phyloP scores from a whole-genome alignment of 1,140 invertebrate genomes.

The Meteorus sp. region DNA sequence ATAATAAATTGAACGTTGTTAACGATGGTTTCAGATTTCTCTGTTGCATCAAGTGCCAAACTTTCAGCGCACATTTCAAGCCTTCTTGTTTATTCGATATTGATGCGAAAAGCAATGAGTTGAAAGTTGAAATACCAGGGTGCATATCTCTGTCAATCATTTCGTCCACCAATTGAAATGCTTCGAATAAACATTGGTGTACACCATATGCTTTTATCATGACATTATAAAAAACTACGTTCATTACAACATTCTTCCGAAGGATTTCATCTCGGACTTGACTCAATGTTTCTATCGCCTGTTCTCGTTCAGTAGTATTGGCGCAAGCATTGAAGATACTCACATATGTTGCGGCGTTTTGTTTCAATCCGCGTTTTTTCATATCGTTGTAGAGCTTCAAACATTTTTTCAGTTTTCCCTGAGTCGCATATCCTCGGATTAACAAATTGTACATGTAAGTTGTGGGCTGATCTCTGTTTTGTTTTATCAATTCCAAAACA shows the following conservation, averaged over 20 bases:
- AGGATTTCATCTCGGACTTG: conserved; percentile 69
- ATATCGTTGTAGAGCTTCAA: conserved; percentile 81
- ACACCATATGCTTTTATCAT: conserved; percentile 90
- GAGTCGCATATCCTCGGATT: conserved; percentile 75
- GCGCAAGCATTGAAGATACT: conserved; percentile 87
- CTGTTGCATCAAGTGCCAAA: conserved; percentile 82
- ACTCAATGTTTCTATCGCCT: conserved; percentile 59
- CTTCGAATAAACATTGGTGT: conserved; percentile 73
- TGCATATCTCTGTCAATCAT: conserved; percentile 70
- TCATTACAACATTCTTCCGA: conserved; percentile 69
- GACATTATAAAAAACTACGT: conserved; percentile 79
- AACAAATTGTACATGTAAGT: conserved; percentile 79
- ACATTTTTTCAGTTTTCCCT: conserved; percentile 82
- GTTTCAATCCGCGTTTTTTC: conserved; percentile 72
- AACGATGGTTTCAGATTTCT: conserved; percentile 68
- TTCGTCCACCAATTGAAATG: conserved; percentile 83
- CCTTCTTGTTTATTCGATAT: conserved; percentile 77
- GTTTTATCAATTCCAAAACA: conserved; percentile 75
- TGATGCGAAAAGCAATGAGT: conserved; percentile 81
- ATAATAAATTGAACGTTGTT: conserved; percentile 79
- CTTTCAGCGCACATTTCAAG: conserved; percentile 75
- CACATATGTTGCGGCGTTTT: conserved; percentile 74
- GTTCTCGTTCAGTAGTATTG: conserved; percentile 70
- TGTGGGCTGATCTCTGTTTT: conserved; percentile 76
- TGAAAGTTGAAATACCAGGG: conserved; percentile 71